A percentile compares a stretch with the other conserved stretches of the same genome.
phyloP scores from a whole-genome alignment of 2,797 vertebrate genomes.

The Epinephelus awoara region DNA sequence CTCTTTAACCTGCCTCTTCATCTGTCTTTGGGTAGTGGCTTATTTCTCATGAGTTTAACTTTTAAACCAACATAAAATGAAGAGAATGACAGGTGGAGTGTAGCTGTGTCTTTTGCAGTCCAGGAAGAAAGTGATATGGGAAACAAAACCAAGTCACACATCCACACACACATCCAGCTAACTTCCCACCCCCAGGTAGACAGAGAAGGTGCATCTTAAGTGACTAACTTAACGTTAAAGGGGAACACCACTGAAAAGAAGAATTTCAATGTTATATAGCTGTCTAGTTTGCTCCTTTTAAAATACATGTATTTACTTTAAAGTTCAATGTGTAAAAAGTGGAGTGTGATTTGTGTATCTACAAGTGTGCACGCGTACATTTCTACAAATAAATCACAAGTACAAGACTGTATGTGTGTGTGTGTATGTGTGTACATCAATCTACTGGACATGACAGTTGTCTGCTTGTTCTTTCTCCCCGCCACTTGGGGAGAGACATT shows the following conservation, averaged over 20 bases:
- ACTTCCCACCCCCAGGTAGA: neutral
- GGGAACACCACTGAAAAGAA: no score
- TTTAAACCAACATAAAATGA: neutral
- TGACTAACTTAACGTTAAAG: neutral
- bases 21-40: neutral
- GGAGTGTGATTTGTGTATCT: constrained; percentile 9
- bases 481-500: constrained; percentile 11
- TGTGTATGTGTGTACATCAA: neutral
- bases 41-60: neutral
- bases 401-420: neutral
- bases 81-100: neutral
- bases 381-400: constrained; percentile 13
- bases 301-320: neutral
- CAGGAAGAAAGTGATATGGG: neutral
- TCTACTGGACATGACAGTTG: constrained; percentile 90
- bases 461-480: constrained; percentile 77
- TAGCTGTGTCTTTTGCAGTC: neutral
- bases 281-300: no score
- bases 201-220: constrained; percentile 14
- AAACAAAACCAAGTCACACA: neutral
- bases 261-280: no score
- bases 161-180: neutral
- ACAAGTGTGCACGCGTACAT: neutral
- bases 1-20: neutral
- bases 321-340: neutral